Base-by-base conservation (phyloP, 2,797 vertebrate genomes). In the Cottoperca gobio region DNA sequence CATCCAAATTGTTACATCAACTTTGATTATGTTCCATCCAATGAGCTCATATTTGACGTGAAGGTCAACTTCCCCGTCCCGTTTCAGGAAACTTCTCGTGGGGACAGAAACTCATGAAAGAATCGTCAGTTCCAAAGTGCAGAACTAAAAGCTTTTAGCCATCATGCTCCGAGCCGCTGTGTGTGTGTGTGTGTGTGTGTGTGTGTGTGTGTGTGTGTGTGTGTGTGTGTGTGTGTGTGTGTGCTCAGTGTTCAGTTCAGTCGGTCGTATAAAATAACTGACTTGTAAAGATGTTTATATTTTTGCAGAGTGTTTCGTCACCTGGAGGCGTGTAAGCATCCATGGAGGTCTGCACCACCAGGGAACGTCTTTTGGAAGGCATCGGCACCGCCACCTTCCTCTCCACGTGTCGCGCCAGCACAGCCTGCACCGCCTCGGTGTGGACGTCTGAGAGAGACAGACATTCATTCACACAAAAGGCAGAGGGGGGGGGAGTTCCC, bases 291-390 rank as follows among this genome's bases (percentile, higher is more conserved):
- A 19, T 4, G 52, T 37, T 10, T 14, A 0, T 31, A 13, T 26
- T 17, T 64, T 16, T 35, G 23, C 11, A 0, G 45, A 17, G 21
- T 48, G 54, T 33, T 94, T 83, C 93, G 6, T 96, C 90, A 98
- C 97, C 98, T 96, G 98, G 98, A 86, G 98, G 98, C 3, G 98
- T 99, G 93, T 99, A 99, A 16, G 98, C 97, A 52, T 99, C 98
- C 97, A 99, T 98, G 65, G 98, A 99, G 55, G 98, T 99, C 93
- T 99, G 98, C 43, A 99, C 98, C 84, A 99, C 98, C 93, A 99
- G 94, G 0, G 98, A 99, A 42, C 97, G 96, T 74, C 98, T 94
- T 70, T 99, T 99, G 59, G 98, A 99, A n/a, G 98, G 98, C 98
- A 99, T 99, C 23, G 98, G 98, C 76, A 99, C 98, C 0, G 98